Evolutionary conservation across 2,888 invertebrate genomes (phyloP).

Genomic region (Augiades crinisus): DNA sequence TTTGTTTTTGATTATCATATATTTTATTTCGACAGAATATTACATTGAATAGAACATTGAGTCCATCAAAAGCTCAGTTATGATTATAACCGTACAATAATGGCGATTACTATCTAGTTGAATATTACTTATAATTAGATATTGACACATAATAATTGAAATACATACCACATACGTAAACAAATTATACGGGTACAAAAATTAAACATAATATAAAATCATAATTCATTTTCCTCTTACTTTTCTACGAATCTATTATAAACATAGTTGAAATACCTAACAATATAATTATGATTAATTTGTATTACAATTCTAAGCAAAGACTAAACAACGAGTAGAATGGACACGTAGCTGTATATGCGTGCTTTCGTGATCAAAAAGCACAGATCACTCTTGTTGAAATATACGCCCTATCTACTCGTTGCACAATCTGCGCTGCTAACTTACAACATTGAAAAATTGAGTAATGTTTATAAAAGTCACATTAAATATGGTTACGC

Average conservation of each 20-base stretch:
- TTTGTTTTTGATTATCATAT: constrained; percentile 42
- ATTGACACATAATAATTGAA: constrained; percentile 71
- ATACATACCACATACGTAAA: constrained; percentile 56
- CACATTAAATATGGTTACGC: constrained; percentile 25
- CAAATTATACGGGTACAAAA: constrained; percentile 44
- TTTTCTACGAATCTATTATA: constrained; percentile 52
- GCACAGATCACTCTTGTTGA: background rate
- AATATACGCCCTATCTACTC: background rate
- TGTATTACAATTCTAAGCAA: constrained; percentile 46
- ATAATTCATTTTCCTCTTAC: constrained; percentile 25
- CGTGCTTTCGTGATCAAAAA: background rate
- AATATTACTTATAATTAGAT: constrained; percentile 58
- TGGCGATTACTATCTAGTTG: constrained; percentile 64
- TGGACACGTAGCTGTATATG: background rate
- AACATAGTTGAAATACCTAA: constrained; percentile 57
- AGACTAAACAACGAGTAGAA: constrained; percentile 40
- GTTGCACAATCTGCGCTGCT: constrained; percentile 15
- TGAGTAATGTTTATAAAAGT: constrained; percentile 31
- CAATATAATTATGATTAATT: constrained; percentile 54
- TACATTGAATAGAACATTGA: constrained; percentile 66
- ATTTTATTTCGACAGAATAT: constrained; percentile 71
- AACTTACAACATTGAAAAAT: constrained; percentile 35
- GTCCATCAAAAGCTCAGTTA: constrained; percentile 65
- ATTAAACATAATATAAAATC: constrained; percentile 45
- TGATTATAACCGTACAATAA: constrained; percentile 54